These are phyloP conservation scores for Ophioninae sp. DNA, from an alignment of 2,888 invertebrate genomes.

Conservation along the genomic window DNA sequence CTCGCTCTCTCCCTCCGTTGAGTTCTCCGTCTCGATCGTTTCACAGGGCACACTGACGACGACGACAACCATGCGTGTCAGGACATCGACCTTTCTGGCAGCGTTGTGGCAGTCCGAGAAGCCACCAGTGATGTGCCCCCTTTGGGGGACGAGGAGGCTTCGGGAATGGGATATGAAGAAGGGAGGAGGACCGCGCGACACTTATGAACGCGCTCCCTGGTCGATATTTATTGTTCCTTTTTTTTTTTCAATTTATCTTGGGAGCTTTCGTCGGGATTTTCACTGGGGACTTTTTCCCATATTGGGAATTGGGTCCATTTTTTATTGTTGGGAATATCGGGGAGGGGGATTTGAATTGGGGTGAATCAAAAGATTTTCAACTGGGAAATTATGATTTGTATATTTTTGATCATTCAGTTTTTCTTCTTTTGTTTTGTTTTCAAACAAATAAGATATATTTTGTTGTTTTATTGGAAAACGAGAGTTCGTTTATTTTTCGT, in stretches of 20 bases:
- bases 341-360: no score
- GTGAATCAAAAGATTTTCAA: no score
- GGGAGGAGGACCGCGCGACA: conserved; percentile 28
- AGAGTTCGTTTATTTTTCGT: no score
- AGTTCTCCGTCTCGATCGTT: conserved; percentile 53
- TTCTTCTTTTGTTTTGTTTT: no score
- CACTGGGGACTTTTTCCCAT: no score
- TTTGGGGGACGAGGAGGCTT: conserved; percentile 7
- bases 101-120: conserved; percentile 54
- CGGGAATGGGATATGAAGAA: neutral
- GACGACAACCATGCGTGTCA: conserved; percentile 78
- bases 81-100: conserved; percentile 78
- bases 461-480: no score
- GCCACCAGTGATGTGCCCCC: conserved; percentile 44
- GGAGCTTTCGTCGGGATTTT: no score
- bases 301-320: no score
- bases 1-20: conserved; percentile 50
- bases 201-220: conserved; percentile 18
- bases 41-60: conserved; percentile 57
- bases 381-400: no score
- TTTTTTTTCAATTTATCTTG: conserved; percentile 10
- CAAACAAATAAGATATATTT: no score
- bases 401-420: no score
- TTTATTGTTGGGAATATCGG: no score
- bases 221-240: conserved; percentile 44